phyloP scores from a whole-genome alignment of 1,140 invertebrate species.

The Trichonephila clavata region DNA sequence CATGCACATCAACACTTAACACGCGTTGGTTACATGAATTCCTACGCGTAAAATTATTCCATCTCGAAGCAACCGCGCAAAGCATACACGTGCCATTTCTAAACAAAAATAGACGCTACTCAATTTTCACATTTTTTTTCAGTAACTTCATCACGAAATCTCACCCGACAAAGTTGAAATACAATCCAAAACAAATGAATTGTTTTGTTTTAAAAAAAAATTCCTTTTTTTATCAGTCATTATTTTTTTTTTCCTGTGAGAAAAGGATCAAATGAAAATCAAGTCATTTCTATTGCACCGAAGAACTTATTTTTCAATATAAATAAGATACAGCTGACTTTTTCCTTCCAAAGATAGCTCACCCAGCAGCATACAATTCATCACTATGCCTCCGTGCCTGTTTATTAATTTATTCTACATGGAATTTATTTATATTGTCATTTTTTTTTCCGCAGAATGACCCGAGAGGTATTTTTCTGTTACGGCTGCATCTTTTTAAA shows the following conservation, averaged over 20 bases:
- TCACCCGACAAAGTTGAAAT: not conserved
- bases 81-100: not conserved
- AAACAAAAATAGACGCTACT: not conserved
- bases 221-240: not conserved
- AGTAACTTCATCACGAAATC: not conserved
- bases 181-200: not conserved
- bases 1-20: too few species aligned
- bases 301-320: not conserved
- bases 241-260: not conserved
- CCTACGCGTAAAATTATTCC: not conserved
- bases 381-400: not conserved
- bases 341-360: not conserved
- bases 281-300: not conserved
- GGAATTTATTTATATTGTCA: not conserved
- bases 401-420: not conserved
- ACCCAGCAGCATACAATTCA: not conserved
- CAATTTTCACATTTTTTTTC: not conserved
- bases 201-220: not conserved
- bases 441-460: conserved; percentile 9
- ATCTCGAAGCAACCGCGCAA: not conserved
- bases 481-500: not conserved
- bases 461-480: not conserved
- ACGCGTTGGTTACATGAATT: not conserved
- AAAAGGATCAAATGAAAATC: not conserved
- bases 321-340: not conserved